Evolutionary conservation across 2,888 invertebrate species (phyloP).

Genomic region (Mamestra brassicae): DNA sequence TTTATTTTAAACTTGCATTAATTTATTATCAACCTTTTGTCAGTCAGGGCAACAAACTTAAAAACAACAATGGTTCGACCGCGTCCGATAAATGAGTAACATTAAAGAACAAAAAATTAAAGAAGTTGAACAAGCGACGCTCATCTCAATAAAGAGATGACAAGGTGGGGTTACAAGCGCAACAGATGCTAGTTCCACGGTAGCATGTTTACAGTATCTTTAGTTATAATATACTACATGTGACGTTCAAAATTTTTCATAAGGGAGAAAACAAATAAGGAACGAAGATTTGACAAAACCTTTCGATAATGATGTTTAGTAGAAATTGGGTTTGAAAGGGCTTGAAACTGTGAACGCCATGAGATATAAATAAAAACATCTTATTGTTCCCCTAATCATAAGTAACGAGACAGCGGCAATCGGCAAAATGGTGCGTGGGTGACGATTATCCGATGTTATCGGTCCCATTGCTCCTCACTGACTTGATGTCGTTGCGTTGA

Average conservation of each 20-base stretch:
- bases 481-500: slow-evolving; percentile 63
- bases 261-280: not conserved
- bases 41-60: slow-evolving; percentile 32
- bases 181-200: slow-evolving; percentile 50
- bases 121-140: slow-evolving; percentile 63
- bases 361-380: slow-evolving; percentile 55
- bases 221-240: slow-evolving; percentile 52
- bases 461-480: slow-evolving; percentile 72
- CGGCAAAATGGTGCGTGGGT: slow-evolving; percentile 80
- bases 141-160: slow-evolving; percentile 64
- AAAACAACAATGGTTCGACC: slow-evolving; percentile 31
- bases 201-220: slow-evolving; percentile 32
- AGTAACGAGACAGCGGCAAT: slow-evolving; percentile 81
- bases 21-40: slow-evolving; percentile 22
- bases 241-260: not conserved
- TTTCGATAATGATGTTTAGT: slow-evolving; percentile 9
- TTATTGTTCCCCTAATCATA: slow-evolving; percentile 77
- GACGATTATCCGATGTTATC: slow-evolving; percentile 82
- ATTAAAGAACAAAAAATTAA: no score
- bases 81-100: slow-evolving; percentile 33
- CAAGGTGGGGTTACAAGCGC: slow-evolving; percentile 62
- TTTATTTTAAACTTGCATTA: not conserved
- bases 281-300: not conserved
- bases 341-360: slow-evolving; percentile 16
- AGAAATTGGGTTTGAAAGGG: slow-evolving; percentile 15